A percentile compares a stretch with the other conserved stretches of the same genome.
These are phyloP conservation scores for Drosophila mulleri DNA, from an alignment of 2,888 invertebrate genomes.

Conservation along the genomic window DNA sequence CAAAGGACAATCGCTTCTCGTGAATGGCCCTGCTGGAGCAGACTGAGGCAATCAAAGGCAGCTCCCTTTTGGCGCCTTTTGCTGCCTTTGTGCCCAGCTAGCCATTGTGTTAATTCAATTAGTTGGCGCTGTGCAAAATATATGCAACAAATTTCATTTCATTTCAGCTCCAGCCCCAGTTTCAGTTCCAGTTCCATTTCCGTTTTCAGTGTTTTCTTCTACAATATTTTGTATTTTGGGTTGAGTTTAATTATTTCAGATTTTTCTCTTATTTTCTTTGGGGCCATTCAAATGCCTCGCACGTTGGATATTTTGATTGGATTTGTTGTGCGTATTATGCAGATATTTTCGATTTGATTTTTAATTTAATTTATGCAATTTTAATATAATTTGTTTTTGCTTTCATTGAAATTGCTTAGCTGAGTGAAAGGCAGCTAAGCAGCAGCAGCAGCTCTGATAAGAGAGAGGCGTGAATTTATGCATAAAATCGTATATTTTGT, in stretches of 20 bases:
- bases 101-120: constrained; percentile 77
- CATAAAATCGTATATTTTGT: constrained; percentile 19
- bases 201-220: constrained; percentile 10
- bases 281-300: constrained; percentile 58
- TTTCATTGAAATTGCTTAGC: constrained; percentile 5
- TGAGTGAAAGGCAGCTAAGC: constrained; percentile 39
- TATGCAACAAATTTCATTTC: constrained; percentile 57
- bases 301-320: constrained; percentile 58
- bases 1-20: constrained; percentile 45
- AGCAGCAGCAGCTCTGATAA: constrained; percentile 21
- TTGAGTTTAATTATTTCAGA: constrained; percentile 64
- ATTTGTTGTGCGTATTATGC: constrained; percentile 59
- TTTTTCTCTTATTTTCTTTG: neutral
- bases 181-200: constrained; percentile 17
- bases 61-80: constrained; percentile 18
- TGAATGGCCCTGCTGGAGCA: constrained; percentile 22
- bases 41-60: constrained; percentile 53
- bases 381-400: constrained; percentile 15
- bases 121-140: constrained; percentile 59
- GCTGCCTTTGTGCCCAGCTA: constrained; percentile 48
- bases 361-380: constrained; percentile 61
- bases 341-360: constrained; percentile 47
- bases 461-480: constrained; percentile 45
- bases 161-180: constrained; percentile 14
- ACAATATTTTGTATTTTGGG: constrained; percentile 35